Conservation (phyloP, 2,113 vertebrate species). For the Misgurnus mizolepis region DNA sequence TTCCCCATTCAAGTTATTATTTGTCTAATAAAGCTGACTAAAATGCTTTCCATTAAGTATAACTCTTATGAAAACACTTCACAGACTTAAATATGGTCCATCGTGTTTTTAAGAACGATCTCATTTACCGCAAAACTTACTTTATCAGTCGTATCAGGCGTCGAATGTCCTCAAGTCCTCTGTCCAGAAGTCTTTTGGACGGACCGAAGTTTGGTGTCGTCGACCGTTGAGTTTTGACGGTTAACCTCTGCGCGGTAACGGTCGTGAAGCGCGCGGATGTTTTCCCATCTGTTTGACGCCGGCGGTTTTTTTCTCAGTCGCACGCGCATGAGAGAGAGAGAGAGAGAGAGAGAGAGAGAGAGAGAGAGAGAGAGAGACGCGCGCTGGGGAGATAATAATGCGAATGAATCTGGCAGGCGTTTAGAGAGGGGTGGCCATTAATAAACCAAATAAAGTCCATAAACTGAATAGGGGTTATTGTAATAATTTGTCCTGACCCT, state of each 20-base stretch:
- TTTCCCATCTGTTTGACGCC: conserved; percentile 44
- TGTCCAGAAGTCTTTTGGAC: conserved; percentile 19
- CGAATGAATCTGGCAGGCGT: conserved; percentile 1
- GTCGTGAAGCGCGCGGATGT: conserved; percentile 37
- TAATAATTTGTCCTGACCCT: background rate
- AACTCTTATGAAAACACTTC: too few species aligned
- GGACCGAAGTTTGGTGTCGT: conserved; percentile 12
- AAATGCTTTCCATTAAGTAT: background rate
- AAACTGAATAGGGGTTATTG: background rate
- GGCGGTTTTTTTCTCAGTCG: conserved; percentile 16
- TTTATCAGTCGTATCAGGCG: conserved; percentile 28
- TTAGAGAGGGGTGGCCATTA: conserved; percentile 1
- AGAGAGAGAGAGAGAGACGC: background rate
- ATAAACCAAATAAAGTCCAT: conserved; percentile 2
- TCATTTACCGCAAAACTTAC: conserved; percentile 44
- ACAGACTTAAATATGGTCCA: background rate
- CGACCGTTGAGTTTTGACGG: conserved; percentile 4
- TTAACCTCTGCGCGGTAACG: conserved; percentile 43
- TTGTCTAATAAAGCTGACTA: background rate
- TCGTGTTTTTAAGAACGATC: background rate
- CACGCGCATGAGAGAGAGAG: conserved; percentile 16
- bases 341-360: conserved; percentile 18
- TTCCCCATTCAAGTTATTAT: conserved; percentile 7
- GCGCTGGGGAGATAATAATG: conserved; percentile 1
- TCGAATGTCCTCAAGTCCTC: conserved; percentile 29